Evolutionary conservation across 2,888 invertebrate genomes (phyloP).

Genomic region (Theodoxus fluviatilis): DNA sequence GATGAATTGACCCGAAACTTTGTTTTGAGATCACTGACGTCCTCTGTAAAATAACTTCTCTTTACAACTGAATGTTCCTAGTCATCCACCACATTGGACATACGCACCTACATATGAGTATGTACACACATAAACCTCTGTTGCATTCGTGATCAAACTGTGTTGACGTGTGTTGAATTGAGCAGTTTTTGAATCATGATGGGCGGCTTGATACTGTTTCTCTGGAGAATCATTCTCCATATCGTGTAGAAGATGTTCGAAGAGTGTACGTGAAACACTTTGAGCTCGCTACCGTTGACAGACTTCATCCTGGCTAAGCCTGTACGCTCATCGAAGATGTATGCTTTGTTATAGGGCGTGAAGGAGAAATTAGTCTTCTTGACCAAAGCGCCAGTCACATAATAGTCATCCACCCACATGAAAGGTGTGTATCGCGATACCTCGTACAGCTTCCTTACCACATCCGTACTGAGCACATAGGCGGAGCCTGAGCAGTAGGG

Average conservation of each 20-base stretch:
- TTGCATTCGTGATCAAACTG: no score
- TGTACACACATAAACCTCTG: no score
- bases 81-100: no score
- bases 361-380: slow-evolving; percentile 50
- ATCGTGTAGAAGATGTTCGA: slow-evolving; percentile 50
- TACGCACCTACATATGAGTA: no score
- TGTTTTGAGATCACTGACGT: no score
- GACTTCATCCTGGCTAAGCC: slow-evolving; percentile 51
- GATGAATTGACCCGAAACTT: no score
- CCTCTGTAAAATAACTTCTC: no score
- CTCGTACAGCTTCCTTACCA: slow-evolving; percentile 71
- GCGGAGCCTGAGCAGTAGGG: slow-evolving; percentile 67
- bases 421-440: slow-evolving; percentile 74
- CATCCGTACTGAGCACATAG: slow-evolving; percentile 72
- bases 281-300: slow-evolving; percentile 46
- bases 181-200: no score
- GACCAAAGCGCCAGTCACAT: slow-evolving; percentile 80
- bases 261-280: slow-evolving; percentile 60
- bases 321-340: slow-evolving; percentile 50
- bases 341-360: slow-evolving; percentile 53
- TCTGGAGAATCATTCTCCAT: slow-evolving; percentile 46
- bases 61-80: no score
- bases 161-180: no score
- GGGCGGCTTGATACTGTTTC: no score
- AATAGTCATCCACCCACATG: slow-evolving; percentile 93